Conservation (phyloP, 2,113 vertebrate species). For the Enhydra lutris region DNA sequence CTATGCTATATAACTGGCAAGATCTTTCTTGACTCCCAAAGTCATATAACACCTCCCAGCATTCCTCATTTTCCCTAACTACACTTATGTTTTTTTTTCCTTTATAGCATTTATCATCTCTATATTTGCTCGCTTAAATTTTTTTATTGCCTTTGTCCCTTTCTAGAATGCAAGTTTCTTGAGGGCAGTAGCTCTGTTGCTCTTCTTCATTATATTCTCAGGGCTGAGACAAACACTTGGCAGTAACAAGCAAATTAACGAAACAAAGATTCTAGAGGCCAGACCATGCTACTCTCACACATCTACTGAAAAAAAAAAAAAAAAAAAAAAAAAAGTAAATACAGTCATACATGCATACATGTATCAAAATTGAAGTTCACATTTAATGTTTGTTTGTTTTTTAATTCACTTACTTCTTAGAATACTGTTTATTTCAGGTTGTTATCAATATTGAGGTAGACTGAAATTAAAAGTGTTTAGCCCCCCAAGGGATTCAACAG, state of each 20-base stretch:
- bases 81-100: neutral
- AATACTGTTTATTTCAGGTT: neutral
- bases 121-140: neutral
- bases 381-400: conserved; percentile 10
- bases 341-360: neutral
- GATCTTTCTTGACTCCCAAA: neutral
- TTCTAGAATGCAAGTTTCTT: neutral
- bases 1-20: neutral
- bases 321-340: neutral
- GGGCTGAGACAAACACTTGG: neutral
- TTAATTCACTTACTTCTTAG: neutral
- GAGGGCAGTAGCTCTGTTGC: neutral
- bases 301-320: neutral
- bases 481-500: neutral
- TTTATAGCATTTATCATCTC: neutral
- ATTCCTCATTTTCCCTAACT: neutral
- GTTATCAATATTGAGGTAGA: neutral
- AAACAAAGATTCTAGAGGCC: neutral
- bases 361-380: conserved; percentile 3
- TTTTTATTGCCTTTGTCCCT: neutral
- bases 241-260: neutral
- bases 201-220: neutral
- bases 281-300: neutral
- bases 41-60: neutral
- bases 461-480: neutral